Conservation (phyloP, 2,113 vertebrate genomes). For the Gobiocypris rarus region DNA sequence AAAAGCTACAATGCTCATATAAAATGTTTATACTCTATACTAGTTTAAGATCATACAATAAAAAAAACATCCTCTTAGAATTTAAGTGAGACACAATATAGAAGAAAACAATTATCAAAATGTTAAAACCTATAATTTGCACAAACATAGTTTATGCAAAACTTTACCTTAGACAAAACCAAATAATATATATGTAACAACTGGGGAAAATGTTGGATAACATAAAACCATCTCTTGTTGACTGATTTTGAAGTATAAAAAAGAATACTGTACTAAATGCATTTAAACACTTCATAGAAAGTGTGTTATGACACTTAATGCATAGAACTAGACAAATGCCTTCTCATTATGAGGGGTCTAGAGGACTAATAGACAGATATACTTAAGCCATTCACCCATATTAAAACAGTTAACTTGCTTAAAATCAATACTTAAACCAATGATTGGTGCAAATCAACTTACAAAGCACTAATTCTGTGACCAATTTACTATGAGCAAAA, state of each 20-base stretch:
- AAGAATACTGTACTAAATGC: slow-evolving; percentile 56
- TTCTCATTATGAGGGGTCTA: slow-evolving; percentile 13
- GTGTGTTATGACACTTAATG: slow-evolving; percentile 55
- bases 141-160: slow-evolving; percentile 42
- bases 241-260: slow-evolving; percentile 27
- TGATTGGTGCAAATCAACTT: slow-evolving; percentile 27
- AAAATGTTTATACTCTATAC: slow-evolving; percentile 61
- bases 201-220: neutral
- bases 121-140: slow-evolving; percentile 24
- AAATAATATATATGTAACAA: slow-evolving; percentile 32
- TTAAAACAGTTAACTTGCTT: slow-evolving; percentile 1
- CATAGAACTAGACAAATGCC: slow-evolving; percentile 55
- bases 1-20: slow-evolving; percentile 66
- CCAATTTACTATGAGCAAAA: slow-evolving; percentile 13
- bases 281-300: slow-evolving; percentile 57
- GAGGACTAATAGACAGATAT: slow-evolving; percentile 16
- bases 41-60: slow-evolving; percentile 57
- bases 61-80: slow-evolving; percentile 39
- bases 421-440: slow-evolving; percentile 15
- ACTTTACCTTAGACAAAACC: slow-evolving; percentile 6
- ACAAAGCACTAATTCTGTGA: slow-evolving; percentile 20
- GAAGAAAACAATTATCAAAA: slow-evolving; percentile 30
- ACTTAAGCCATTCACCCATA: neutral
- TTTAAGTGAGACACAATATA: slow-evolving; percentile 32
- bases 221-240: slow-evolving; percentile 35